These are phyloP conservation scores for fruit fly (Drosophila melanogaster) DNA, from an alignment of 1,140 invertebrate genomes.

Conservation along the genomic window Release_6_plus_ISO1_MT NT_033779.5:13913501-13914000, in stretches of 20 bases:
- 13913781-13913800: slow-evolving; percentile 7
- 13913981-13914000: background rate
- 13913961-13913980: slow-evolving; percentile 5
- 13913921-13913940: slow-evolving; percentile 48
- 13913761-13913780: slow-evolving; percentile 8
- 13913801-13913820: slow-evolving; percentile 4
- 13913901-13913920: slow-evolving; percentile 74
- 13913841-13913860: slow-evolving; percentile 12
- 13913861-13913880: background rate
- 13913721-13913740: slow-evolving; percentile 4
- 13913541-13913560: slow-evolving; percentile 1
- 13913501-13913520: slow-evolving; percentile 13
- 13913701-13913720: too few species aligned
- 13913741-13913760: background rate
- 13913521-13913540: background rate
- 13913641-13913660: too few species aligned
- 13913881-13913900: slow-evolving; percentile 61
- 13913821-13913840: slow-evolving; percentile 37
- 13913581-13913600: background rate
- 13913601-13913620: background rate
- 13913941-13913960: slow-evolving; percentile 35
- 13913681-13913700: too few species aligned
- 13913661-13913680: too few species aligned
- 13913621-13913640: background rate
- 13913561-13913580: background rate